Percentiles rank a stretch among this genome's conserved stretches.
Conservation (phyloP, 2,888 invertebrate genomes). For the Cerceris rybyensis region DNA sequence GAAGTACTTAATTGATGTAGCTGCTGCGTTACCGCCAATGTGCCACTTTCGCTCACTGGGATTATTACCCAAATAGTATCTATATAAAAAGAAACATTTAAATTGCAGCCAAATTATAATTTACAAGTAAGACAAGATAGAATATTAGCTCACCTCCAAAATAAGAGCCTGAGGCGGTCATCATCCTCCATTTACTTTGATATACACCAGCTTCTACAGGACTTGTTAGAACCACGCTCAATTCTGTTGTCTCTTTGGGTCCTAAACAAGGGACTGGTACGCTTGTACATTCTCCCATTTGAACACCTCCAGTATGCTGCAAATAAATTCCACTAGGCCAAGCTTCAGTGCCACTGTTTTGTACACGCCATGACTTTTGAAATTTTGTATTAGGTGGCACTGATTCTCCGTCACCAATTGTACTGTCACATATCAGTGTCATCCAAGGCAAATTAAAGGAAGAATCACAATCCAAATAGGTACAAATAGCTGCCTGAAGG, state of each 20-base stretch:
- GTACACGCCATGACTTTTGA: constrained; percentile 93
- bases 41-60: constrained; percentile 90
- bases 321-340: constrained; percentile 95
- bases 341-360: constrained; percentile 92
- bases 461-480: constrained; percentile 95
- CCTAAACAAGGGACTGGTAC: constrained; percentile 88
- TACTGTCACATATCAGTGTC: constrained; percentile 89
- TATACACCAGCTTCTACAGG: constrained; percentile 89
- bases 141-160: constrained; percentile 90
- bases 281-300: constrained; percentile 84
- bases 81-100: constrained; percentile 76
- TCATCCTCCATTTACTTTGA: constrained; percentile 95
- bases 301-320: constrained; percentile 88
- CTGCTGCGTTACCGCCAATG: constrained; percentile 91
- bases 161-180: constrained; percentile 92
- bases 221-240: constrained; percentile 91
- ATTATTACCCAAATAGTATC: constrained; percentile 92
- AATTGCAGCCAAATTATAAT: background rate
- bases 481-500: constrained; percentile 96
- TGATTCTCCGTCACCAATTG: constrained; percentile 90
- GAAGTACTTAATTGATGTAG: constrained; percentile 85
- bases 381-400: constrained; percentile 88
- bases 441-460: constrained; percentile 89
- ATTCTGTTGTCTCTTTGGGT: constrained; percentile 89
- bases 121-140: background rate